Evolutionary conservation across 2,888 invertebrate species (phyloP).

Genomic region (Eudemis profundana): DNA sequence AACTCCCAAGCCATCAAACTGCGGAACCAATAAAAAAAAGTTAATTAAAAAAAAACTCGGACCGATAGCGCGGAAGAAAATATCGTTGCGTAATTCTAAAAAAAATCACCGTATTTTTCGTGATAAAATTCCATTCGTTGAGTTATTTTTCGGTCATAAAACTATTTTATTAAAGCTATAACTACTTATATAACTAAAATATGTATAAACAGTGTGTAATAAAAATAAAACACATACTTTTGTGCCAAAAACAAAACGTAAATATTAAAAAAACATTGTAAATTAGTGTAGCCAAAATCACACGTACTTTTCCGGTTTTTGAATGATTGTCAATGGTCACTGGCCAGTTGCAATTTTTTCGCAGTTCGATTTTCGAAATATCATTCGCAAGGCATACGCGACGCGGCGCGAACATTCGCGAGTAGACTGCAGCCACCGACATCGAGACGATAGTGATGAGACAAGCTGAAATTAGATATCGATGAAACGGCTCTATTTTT

Average conservation of each 20-base stretch:
- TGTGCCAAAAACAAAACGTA: slow-evolving; percentile 9
- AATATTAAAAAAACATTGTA: slow-evolving; percentile 6
- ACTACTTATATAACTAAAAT: background rate
- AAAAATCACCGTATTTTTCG: background rate
- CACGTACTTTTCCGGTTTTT: slow-evolving; percentile 29
- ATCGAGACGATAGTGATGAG: slow-evolving; percentile 65
- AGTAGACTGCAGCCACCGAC: slow-evolving; percentile 69
- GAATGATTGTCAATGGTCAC: slow-evolving; percentile 20
- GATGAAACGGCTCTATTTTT: slow-evolving; percentile 51
- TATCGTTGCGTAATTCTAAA: slow-evolving; percentile 1
- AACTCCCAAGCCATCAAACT: background rate
- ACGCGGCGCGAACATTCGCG: slow-evolving; percentile 67
- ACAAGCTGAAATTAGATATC: slow-evolving; percentile 53
- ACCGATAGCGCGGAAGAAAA: background rate
- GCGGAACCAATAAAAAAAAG: background rate
- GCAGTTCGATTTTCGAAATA: slow-evolving; percentile 53
- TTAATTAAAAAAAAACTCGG: background rate
- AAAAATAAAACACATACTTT: background rate
- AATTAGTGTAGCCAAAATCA: slow-evolving; percentile 10
- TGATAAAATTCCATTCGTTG: background rate
- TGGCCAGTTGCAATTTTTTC: slow-evolving; percentile 41
- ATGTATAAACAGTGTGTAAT: background rate
- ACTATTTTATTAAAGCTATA: background rate
- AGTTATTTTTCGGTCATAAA: background rate
- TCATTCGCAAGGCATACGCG: slow-evolving; percentile 40